Evolutionary conservation across 2,113 vertebrate species (phyloP).

Genomic region (Sorex araneus): DNA sequence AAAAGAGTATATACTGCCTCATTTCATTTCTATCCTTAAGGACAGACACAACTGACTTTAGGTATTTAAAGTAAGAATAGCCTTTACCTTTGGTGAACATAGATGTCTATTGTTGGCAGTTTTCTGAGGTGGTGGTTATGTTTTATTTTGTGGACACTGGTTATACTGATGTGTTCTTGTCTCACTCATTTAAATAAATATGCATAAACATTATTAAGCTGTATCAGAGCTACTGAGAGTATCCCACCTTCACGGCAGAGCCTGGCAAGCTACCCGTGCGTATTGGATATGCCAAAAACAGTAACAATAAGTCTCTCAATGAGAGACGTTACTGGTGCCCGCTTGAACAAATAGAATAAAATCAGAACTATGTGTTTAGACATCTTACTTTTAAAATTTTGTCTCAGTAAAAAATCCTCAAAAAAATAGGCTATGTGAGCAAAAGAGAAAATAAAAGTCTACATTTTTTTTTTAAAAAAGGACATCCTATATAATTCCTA

Average conservation of each 20-base stretch:
- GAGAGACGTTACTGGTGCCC: no score
- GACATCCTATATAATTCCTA: not conserved
- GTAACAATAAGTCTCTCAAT: no score
- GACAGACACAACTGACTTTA: not conserved
- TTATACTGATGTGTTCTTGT: not conserved
- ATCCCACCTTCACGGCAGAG: no score
- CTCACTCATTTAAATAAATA: no score
- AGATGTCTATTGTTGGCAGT: not conserved
- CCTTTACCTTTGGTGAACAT: not conserved
- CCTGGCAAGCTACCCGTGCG: no score
- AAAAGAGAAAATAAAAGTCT: conserved; percentile 10
- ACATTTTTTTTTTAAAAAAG: no score
- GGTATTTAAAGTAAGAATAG: not conserved
- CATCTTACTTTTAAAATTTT: not conserved
- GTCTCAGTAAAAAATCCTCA: not conserved
- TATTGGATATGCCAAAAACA: no score
- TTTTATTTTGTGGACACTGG: conserved; percentile 4
- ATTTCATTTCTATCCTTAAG: not conserved
- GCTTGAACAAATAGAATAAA: no score
- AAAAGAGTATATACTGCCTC: not conserved
- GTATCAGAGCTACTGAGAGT: no score
- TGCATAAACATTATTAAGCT: not conserved
- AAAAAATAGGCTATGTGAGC: not conserved
- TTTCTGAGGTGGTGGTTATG: not conserved
- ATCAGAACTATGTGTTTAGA: not conserved